Conservation (phyloP, 2,797 vertebrate genomes). For the Choloepus didactylus region DNA sequence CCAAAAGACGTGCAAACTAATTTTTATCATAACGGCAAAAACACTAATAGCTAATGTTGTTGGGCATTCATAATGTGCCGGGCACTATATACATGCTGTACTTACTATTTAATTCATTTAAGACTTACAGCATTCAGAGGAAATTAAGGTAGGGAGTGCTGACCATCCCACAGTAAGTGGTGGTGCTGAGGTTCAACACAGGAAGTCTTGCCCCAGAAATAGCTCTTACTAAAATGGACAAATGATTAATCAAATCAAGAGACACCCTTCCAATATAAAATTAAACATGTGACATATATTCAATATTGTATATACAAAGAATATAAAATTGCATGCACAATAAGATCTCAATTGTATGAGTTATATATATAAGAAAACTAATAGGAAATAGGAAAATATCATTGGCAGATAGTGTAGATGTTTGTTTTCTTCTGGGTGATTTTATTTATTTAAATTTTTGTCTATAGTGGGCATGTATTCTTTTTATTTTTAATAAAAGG, state of each 20-base stretch:
- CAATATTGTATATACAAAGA: background rate
- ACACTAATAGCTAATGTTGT: background rate
- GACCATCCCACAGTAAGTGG: background rate
- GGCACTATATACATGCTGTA: background rate
- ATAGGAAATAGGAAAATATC: background rate
- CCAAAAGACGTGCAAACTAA: background rate
- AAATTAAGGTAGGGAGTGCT: background rate
- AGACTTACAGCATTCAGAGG: background rate
- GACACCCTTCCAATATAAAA: background rate
- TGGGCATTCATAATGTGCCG: background rate
- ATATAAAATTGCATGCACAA: background rate
- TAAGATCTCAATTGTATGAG: background rate
- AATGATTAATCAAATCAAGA: background rate
- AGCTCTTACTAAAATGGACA: background rate
- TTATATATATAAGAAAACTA: background rate
- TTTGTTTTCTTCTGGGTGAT: background rate
- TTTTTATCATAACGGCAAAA: slow-evolving; percentile 1
- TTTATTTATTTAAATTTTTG: slow-evolving; percentile 39
- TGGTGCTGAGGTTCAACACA: background rate
- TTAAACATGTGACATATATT: background rate
- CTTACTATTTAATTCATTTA: background rate
- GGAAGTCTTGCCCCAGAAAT: background rate
- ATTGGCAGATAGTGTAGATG: background rate
- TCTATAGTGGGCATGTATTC: background rate
- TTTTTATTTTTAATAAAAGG: background rate